A percentile compares a stretch with the other conserved stretches of the same genome.
These are phyloP conservation scores for Pantala flavescens DNA, from an alignment of 1,140 invertebrate genomes.

Conservation along the genomic window DNA sequence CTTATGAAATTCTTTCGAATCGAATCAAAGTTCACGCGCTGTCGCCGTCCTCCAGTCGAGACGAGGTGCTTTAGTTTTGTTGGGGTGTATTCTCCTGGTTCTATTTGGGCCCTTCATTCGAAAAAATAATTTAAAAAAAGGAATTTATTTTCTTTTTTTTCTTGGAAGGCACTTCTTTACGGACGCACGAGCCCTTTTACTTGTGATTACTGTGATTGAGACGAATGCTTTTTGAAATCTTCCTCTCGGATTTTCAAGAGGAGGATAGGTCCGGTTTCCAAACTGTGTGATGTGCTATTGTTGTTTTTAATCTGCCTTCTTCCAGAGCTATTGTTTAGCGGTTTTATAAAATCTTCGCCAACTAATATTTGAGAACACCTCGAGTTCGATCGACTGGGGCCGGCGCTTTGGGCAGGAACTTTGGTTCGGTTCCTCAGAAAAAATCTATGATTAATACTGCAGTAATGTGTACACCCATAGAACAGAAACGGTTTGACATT, in stretches of 20 bases:
- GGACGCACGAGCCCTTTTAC: not conserved
- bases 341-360: no score
- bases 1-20: no score
- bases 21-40: no score
- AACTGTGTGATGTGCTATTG: no score
- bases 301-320: no score
- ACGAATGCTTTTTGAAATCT: not conserved
- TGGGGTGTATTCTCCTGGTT: not conserved
- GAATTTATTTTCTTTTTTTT: not conserved
- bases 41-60: no score
- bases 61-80: no score
- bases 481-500: not conserved
- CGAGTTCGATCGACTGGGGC: no score
- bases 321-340: no score
- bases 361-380: no score
- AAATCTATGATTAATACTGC: not conserved
- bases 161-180: not conserved
- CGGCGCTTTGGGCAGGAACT: no score
- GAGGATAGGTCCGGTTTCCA: not conserved
- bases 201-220: not conserved
- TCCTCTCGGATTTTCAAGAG: not conserved
- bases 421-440: no score
- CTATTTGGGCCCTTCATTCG: constrained; percentile 4
- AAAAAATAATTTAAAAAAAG: not conserved
- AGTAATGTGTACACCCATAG: not conserved